phyloP scores from a whole-genome alignment of 2,888 invertebrate genomes.

The Eristalis arbustorum region DNA sequence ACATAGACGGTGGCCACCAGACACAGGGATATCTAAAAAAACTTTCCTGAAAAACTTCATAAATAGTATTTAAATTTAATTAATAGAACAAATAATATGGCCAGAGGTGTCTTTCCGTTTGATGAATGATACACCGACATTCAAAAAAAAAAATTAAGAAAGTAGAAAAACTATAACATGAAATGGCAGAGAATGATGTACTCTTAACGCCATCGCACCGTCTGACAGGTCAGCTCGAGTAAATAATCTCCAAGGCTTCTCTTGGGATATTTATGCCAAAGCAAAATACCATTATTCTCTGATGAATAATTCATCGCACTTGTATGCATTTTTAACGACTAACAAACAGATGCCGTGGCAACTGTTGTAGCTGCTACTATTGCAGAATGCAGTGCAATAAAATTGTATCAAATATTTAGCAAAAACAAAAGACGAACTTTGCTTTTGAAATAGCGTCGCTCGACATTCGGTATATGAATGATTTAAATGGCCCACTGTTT shows the following conservation, averaged over 20 bases:
- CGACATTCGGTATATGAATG: slow-evolving; percentile 57
- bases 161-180: background rate
- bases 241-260: slow-evolving; percentile 59
- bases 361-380: slow-evolving; percentile 45
- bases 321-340: slow-evolving; percentile 66
- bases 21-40: slow-evolving; percentile 12
- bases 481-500: slow-evolving; percentile 57
- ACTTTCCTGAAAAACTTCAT: background rate
- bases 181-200: background rate
- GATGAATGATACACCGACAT: background rate
- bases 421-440: slow-evolving; percentile 68
- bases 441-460: slow-evolving; percentile 42
- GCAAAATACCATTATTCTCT: slow-evolving; percentile 67
- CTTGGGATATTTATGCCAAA: slow-evolving; percentile 63
- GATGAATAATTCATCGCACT: slow-evolving; percentile 68
- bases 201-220: slow-evolving; percentile 10
- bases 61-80: slow-evolving; percentile 34
- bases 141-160: background rate
- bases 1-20: background rate
- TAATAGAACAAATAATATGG: slow-evolving; percentile 13
- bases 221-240: slow-evolving; percentile 40
- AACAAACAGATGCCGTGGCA: slow-evolving; percentile 57
- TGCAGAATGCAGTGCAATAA: slow-evolving; percentile 52
- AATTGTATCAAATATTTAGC: slow-evolving; percentile 68
- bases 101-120: background rate